Conservation (phyloP, 2,888 invertebrate species). For the Barypeithes pellucidus region DNA sequence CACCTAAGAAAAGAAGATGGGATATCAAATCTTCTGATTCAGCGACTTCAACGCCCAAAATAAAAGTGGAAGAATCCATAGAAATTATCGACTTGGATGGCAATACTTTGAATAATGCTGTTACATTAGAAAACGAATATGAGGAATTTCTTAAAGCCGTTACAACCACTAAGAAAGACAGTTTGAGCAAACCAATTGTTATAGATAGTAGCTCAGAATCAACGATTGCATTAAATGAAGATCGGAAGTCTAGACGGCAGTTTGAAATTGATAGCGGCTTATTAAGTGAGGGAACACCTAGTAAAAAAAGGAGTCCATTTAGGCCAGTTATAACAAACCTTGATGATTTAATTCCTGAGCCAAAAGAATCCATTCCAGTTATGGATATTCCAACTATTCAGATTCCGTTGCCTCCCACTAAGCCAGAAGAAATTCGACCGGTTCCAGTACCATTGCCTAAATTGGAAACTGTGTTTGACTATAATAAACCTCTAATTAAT, state of each 20-base stretch:
- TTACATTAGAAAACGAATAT: conserved; percentile 70
- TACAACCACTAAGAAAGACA: conserved; percentile 58
- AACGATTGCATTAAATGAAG: conserved; percentile 24
- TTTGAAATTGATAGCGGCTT: background rate
- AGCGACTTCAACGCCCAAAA: conserved; percentile 27
- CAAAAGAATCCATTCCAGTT: conserved; percentile 20
- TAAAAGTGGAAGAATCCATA: conserved; percentile 43
- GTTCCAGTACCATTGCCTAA: conserved; percentile 57
- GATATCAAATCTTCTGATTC: conserved; percentile 49
- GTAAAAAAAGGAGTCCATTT: background rate
- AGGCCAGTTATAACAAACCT: conserved; percentile 20
- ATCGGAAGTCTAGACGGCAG: background rate
- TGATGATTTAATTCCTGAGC: conserved; percentile 26
- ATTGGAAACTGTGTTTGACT: conserved; percentile 46
- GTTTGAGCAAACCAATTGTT: conserved; percentile 8
- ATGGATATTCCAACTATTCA: conserved; percentile 56
- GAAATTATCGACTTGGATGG: conserved; percentile 39
- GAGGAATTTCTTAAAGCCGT: conserved; percentile 77
- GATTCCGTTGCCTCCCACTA: conserved; percentile 43
- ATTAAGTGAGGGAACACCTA: background rate
- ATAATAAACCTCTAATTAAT: conserved; percentile 54
- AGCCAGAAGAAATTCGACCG: conserved; percentile 50
- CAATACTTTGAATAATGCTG: conserved; percentile 51
- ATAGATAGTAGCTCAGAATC: conserved; percentile 35
- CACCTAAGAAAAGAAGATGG: conserved; percentile 54